phyloP scores from a whole-genome alignment of 1,140 invertebrate genomes.

The Epicauta chinensis region DNA sequence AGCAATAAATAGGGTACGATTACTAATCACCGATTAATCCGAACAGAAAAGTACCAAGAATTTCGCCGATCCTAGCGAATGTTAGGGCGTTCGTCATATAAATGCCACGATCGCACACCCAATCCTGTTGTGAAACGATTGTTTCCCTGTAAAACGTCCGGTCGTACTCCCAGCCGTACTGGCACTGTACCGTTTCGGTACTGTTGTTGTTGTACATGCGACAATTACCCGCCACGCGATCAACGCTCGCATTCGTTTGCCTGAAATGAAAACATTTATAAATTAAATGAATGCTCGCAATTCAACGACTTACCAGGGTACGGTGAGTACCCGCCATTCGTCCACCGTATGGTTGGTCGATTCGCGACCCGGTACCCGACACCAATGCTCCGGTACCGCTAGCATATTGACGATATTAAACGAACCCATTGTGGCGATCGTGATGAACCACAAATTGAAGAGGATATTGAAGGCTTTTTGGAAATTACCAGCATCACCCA shows the following conservation, averaged over 20 bases:
- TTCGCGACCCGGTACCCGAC: conserved; percentile 46
- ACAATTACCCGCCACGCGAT: conserved; percentile 9
- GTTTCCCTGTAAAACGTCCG: conserved; percentile 46
- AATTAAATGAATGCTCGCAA: too few species aligned
- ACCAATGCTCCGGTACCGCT: conserved; percentile 51
- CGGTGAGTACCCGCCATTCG: conserved; percentile 45
- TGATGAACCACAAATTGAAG: conserved; percentile 42
- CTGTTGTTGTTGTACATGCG: conserved; percentile 10
- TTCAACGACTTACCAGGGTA: conserved; percentile 44
- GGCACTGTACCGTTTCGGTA: conserved; percentile 30
- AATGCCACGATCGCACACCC: conserved; percentile 50
- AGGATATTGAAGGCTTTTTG: conserved; percentile 47
- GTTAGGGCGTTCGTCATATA: conserved; percentile 48
- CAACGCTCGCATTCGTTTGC: conserved; percentile 4
- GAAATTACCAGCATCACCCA: conserved; percentile 48
- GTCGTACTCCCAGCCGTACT: conserved; percentile 49
- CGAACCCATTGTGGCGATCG: conserved; percentile 42
- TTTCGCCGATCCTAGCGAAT: conserved; percentile 46
- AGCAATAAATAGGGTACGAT: background rate
- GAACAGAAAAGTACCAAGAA: conserved; percentile 48
- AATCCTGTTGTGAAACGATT: conserved; percentile 46
- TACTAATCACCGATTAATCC: conserved; percentile 47
- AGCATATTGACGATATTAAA: conserved; percentile 49
- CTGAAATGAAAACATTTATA: too few species aligned
- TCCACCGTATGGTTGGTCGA: conserved; percentile 43